phyloP scores from a whole-genome alignment of 2,888 invertebrate genomes.

The Volucella inflata region DNA sequence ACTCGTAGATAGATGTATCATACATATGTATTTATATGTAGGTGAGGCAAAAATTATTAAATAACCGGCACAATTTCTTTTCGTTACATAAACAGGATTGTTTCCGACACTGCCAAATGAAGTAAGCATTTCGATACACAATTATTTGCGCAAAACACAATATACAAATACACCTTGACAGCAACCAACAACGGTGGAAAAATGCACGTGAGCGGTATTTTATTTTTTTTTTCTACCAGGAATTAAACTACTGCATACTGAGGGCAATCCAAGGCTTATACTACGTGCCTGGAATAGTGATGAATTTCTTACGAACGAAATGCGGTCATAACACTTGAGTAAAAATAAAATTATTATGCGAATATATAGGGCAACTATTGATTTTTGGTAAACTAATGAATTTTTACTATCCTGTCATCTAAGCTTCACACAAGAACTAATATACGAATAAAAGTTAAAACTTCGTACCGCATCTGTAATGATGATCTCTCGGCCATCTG shows the following conservation, averaged over 20 bases:
- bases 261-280: slow-evolving; percentile 2
- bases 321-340: slow-evolving; percentile 57
- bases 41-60: neutral
- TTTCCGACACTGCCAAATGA: slow-evolving; percentile 36
- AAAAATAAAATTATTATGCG: slow-evolving; percentile 16
- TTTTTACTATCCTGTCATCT: too few relatives aligned
- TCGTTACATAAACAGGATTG: slow-evolving; percentile 40
- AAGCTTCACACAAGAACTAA: neutral
- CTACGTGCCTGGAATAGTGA: slow-evolving; percentile 57
- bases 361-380: too few relatives aligned
- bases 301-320: slow-evolving; percentile 43
- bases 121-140: slow-evolving; percentile 15
- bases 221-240: slow-evolving; percentile 5
- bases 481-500: slow-evolving; percentile 80
- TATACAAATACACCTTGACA: slow-evolving; percentile 14
- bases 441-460: neutral
- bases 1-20: too few relatives aligned
- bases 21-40: neutral
- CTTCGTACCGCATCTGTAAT: slow-evolving; percentile 82
- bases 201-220: slow-evolving; percentile 35
- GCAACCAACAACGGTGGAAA: slow-evolving; percentile 18
- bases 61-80: too few relatives aligned
- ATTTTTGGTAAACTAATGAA: too few relatives aligned
- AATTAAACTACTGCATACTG: neutral
- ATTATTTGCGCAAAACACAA: slow-evolving; percentile 40